Percentiles rank a stretch among this genome's conserved stretches.
Evolutionary conservation across 64 coral and sea anemone species (phyloP).

Genomic region (Stichodactyla helianthus): DNA sequence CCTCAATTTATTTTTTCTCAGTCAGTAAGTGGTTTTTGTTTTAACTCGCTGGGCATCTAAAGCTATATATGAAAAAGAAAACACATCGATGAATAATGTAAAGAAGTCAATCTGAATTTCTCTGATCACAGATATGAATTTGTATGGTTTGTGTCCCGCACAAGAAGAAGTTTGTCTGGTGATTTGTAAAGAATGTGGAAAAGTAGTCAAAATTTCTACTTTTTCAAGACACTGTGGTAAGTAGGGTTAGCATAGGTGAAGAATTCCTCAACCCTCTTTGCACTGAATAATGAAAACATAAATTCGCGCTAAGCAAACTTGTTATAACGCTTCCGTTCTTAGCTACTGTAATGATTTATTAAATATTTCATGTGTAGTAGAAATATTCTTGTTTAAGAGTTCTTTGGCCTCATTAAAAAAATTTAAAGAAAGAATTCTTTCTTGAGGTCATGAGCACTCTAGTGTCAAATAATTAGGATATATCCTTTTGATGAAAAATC

Average conservation of each 20-base stretch:
- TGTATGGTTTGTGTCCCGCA: slow-evolving; percentile 88
- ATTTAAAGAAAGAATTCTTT: neutral
- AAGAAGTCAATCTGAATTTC: slow-evolving; percentile 4
- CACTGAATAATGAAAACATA: neutral
- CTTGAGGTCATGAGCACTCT: neutral
- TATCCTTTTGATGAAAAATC: neutral
- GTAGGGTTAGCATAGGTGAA: neutral
- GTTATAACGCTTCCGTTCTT: neutral
- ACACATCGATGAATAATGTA: neutral
- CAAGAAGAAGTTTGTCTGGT: slow-evolving; percentile 82
- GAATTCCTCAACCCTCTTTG: neutral
- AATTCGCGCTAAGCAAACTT: neutral
- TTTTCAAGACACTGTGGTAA: slow-evolving; percentile 93
- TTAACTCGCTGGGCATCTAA: neutral
- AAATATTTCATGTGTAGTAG: neutral
- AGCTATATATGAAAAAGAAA: neutral
- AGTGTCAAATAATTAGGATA: neutral
- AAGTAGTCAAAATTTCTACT: slow-evolving; percentile 74
- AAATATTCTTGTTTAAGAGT: neutral
- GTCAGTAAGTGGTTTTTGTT: neutral
- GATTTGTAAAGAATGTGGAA: slow-evolving; percentile 74
- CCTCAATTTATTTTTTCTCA: neutral
- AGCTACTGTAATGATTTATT: neutral
- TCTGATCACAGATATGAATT: slow-evolving; percentile 89
- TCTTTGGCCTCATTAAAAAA: neutral